These are phyloP conservation scores for Clarias batrachus DNA, from an alignment of 2,113 vertebrate species.

Conservation along the genomic window DNA sequence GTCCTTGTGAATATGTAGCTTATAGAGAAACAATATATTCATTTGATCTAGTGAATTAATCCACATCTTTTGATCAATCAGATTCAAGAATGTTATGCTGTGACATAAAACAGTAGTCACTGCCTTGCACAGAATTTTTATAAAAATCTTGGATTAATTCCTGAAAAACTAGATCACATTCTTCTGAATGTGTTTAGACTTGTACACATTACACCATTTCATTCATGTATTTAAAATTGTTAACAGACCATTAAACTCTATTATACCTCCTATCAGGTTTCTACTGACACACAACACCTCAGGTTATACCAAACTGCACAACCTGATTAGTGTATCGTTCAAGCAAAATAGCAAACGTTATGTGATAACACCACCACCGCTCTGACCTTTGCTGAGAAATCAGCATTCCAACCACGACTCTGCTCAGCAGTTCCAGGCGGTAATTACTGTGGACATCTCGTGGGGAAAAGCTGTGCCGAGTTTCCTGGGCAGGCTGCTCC, in stretches of 20 bases:
- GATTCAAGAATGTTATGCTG: background rate
- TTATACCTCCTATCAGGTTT: background rate
- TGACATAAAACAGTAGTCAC: background rate
- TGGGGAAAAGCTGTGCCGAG: conserved; percentile 15
- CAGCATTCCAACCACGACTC: background rate
- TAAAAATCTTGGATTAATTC: background rate
- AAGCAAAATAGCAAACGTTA: background rate
- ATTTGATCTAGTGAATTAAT: background rate
- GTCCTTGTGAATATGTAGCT: background rate
- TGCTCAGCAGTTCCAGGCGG: background rate
- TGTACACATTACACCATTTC: background rate
- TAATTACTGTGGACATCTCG: conserved; percentile 33
- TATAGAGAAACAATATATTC: background rate
- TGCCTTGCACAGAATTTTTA: background rate
- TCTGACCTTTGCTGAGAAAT: background rate
- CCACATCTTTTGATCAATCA: background rate
- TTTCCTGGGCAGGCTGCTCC: conserved; percentile 31
- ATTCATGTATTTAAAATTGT: background rate
- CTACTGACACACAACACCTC: background rate
- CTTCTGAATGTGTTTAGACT: background rate
- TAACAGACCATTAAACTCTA: background rate
- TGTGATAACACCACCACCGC: background rate
- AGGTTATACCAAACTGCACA: background rate
- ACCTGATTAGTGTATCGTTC: background rate
- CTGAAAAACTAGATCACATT: background rate